These are phyloP conservation scores for Alces alces DNA, from an alignment of 2,113 vertebrate genomes.

Conservation along the genomic window DNA sequence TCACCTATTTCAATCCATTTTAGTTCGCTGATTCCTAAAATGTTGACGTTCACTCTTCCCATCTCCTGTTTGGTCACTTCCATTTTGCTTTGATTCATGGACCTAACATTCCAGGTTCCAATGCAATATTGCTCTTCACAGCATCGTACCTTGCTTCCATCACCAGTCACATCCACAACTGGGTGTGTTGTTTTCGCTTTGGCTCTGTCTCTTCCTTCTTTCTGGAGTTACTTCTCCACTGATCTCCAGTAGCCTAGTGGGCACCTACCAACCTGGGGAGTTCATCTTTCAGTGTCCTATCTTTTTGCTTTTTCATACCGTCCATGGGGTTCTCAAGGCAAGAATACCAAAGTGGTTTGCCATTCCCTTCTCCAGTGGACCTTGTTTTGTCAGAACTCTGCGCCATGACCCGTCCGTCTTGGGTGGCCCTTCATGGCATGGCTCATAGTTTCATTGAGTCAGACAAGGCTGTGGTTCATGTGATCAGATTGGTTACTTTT, in stretches of 20 bases:
- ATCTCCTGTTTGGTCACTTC: background rate
- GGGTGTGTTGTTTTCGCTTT: background rate
- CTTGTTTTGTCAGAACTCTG: background rate
- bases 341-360: background rate
- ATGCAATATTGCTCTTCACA: background rate
- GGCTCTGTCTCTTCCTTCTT: background rate
- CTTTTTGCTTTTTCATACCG: background rate
- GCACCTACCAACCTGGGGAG: background rate
- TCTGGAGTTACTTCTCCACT: background rate
- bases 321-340: background rate
- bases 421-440: background rate
- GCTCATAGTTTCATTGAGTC: background rate
- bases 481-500: background rate
- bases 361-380: background rate
- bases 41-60: background rate
- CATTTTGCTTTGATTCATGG: background rate
- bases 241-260: background rate
- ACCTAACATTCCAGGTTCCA: background rate
- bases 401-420: rapidly evolving
- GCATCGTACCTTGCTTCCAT: background rate
- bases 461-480: background rate
- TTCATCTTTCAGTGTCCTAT: background rate
- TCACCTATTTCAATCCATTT: background rate
- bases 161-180: background rate
- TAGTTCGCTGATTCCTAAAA: background rate